Base-by-base conservation (phyloP, 2,797 vertebrate genomes). In the Pangasius mekongensis region DNA sequence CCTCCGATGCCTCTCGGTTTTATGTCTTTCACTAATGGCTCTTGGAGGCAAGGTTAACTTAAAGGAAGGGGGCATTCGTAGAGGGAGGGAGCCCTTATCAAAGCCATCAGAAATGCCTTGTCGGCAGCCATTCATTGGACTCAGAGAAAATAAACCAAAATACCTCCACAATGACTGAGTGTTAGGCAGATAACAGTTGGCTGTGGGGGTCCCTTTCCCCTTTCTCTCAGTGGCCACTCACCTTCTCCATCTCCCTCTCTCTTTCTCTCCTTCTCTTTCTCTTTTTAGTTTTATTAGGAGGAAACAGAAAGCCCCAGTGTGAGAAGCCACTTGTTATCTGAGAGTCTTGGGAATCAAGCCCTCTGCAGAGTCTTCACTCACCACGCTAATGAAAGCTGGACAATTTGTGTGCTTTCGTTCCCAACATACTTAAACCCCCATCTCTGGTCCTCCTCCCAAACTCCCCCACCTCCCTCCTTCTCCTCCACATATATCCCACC, bases 311-410 rank as follows among this genome's bases (percentile, higher is more conserved):
- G 95, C 93, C 95, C 94, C 95, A 96, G 95, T 97, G 95, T 97
- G 96, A 94, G 95, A 96, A 97, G 95, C 94, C 93, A 94, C 95
- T 95, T 96, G 96, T 97, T 97, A 99, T 97, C 98, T 93, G 98
- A 99, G 98, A 97, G 98, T 97, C 98, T 98, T 99, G 98, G 98
- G 98, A 99, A 99, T 98, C 97, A 94, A 96, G 95, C 94, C 94
- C 94, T 96, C 94, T 94, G 95, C 95, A 94, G 94, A 95, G 98
- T 96, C 97, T 97, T 99, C 98, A 99, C 97, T 99, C 98, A 98
- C 96, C 98, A 90, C 97, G 94, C 96, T 98, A 97, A 98, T 98
- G 97, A 98, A 97, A 98, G 97, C 96, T 95, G 97, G 96, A 97
- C 97, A 97, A 98, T 98, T 97, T 97, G 96, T 95, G 96, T 92